A percentile compares a stretch with the other conserved stretches of the same genome.
These are phyloP conservation scores for Mormyrus proboscirostris DNA, from an alignment of 2,797 vertebrate genomes.

Conservation along the genomic window DNA sequence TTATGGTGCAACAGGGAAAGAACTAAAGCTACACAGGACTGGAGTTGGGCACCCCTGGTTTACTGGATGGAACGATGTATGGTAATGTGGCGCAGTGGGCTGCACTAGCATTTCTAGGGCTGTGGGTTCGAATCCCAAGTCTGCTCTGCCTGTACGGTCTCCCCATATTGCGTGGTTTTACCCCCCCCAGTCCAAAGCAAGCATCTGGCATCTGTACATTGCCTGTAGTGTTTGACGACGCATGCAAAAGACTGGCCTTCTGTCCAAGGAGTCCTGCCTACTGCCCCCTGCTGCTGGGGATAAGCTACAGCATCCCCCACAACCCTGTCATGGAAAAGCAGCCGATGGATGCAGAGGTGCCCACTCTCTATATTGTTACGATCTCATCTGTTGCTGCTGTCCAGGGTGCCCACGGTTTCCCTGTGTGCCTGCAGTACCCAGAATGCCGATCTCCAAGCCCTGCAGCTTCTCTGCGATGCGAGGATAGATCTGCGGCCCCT, in stretches of 20 bases:
- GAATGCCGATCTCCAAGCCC: conserved; percentile 66
- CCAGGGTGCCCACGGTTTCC: neutral
- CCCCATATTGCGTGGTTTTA: neutral
- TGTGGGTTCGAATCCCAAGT: neutral
- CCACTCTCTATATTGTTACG: neutral
- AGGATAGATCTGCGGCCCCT: conserved; percentile 57
- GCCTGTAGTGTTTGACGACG: neutral
- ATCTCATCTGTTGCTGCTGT: neutral
- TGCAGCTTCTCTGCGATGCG: conserved; percentile 50
- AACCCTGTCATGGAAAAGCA: neutral
- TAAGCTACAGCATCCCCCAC: neutral
- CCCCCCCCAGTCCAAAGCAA: neutral
- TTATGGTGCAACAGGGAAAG: too few species aligned
- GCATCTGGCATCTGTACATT: neutral
- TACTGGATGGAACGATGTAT: neutral
- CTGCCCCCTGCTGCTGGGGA: neutral
- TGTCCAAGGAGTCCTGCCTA: neutral
- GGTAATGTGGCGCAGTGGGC: neutral
- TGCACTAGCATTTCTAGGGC: neutral
- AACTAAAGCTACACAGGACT: neutral
- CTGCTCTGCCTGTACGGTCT: neutral
- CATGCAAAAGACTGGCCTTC: neutral
- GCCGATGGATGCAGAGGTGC: neutral
- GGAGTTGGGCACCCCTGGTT: neutral
- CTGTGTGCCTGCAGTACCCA: conserved; percentile 52